Conservation (phyloP, 1,140 invertebrate species). For the Anastrepha obliqua region DNA sequence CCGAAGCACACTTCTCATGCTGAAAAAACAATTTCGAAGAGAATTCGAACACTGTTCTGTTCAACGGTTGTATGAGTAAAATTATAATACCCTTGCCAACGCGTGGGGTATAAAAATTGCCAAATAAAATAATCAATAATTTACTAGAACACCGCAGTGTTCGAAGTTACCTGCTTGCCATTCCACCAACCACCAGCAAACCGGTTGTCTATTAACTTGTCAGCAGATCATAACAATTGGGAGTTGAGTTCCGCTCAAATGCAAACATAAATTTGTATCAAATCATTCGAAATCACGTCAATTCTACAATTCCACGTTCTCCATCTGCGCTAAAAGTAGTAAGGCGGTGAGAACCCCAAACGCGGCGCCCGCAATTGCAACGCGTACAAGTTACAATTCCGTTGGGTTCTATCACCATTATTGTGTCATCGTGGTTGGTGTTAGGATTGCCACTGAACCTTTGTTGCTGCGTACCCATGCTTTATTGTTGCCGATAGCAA, state of each 20-base stretch:
- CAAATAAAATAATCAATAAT: not conserved
- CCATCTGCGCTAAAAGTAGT: not conserved
- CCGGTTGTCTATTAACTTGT: conserved; percentile 1
- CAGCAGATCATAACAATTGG: conserved; percentile 49
- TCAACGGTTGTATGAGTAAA: too few species aligned
- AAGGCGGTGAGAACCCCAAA: not conserved
- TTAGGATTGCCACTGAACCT: not conserved
- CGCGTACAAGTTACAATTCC: conserved; percentile 41
- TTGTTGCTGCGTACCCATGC: conserved; percentile 21
- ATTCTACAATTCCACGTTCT: not conserved
- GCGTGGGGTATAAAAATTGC: too few species aligned
- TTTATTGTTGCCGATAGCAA: conserved; percentile 27
- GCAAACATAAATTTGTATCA: conserved; percentile 49
- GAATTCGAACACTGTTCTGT: too few species aligned
- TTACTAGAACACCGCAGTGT: not conserved
- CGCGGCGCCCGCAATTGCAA: conserved; percentile 3
- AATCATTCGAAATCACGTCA: conserved; percentile 49
- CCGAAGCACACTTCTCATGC: too few species aligned
- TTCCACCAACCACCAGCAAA: not conserved
- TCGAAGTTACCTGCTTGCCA: not conserved
- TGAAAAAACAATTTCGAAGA: too few species aligned
- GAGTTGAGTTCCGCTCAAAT: conserved; percentile 43
- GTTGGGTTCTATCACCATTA: conserved; percentile 15
- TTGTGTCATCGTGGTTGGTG: not conserved
- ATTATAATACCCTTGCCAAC: too few species aligned